phyloP scores from a whole-genome alignment of 2,888 invertebrate genomes.

The Itoplectis maculator region DNA sequence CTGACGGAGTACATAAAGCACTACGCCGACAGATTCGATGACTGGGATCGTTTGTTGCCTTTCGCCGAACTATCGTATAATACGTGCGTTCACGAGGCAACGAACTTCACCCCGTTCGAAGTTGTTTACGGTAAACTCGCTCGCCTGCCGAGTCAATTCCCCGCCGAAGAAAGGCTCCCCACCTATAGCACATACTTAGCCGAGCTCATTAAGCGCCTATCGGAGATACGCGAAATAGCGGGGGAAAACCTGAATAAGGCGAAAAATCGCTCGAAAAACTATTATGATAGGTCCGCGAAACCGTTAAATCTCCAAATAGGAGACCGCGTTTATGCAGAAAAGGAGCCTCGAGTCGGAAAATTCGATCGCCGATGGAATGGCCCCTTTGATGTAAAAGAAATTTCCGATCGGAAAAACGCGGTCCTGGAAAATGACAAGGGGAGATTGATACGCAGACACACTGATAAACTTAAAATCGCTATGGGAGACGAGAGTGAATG shows the following conservation, averaged over 20 bases:
- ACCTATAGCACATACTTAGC: constrained; percentile 31
- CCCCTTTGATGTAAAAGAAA: constrained; percentile 41
- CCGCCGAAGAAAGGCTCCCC: constrained; percentile 12
- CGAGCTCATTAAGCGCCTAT: not conserved
- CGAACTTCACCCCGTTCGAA: constrained; percentile 55
- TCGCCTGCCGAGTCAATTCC: constrained; percentile 44
- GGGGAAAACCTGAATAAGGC: constrained; percentile 31
- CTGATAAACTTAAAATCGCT: constrained; percentile 23
- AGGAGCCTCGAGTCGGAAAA: constrained; percentile 44
- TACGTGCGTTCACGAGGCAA: constrained; percentile 58
- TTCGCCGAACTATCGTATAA: constrained; percentile 57
- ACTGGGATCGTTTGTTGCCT: constrained; percentile 25
- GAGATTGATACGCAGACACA: constrained; percentile 22
- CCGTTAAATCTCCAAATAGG: constrained; percentile 1
- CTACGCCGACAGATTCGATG: constrained; percentile 53
- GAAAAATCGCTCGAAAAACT: constrained; percentile 37
- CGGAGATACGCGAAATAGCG: constrained; percentile 29
- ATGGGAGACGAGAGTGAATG: not conserved
- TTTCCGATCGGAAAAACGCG: constrained; percentile 32
- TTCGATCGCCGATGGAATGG: constrained; percentile 52
- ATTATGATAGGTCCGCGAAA: constrained; percentile 34
- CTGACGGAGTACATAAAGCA: constrained; percentile 57
- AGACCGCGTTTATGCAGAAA: constrained; percentile 33
- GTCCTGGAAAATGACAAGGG: constrained; percentile 21
- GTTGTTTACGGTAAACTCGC: constrained; percentile 44